Base-by-base conservation (phyloP, 2,888 invertebrate species). In the Cerastoderma edule region DNA sequence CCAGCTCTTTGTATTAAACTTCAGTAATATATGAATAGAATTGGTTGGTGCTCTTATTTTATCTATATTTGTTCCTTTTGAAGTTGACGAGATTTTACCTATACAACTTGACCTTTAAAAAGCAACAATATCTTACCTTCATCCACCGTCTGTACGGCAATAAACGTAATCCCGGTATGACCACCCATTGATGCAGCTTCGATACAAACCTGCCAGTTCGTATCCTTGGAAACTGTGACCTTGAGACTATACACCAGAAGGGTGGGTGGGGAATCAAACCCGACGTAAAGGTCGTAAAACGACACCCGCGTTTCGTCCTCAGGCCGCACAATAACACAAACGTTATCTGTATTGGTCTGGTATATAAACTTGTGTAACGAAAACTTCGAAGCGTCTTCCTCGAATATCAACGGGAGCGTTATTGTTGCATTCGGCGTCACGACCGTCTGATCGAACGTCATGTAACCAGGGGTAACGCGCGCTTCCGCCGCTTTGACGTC, bases 331-430 rank as follows among this genome's bases (percentile, higher is more conserved):
- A 70, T 72, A 3, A 81, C 28, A 53, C 81, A 81, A 1, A 83
- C 75, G 28, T 82, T 69, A 60, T 85, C 85, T 0, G 74, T 54
- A 24, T 35, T 67, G 16, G 67, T 27, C 22, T 78, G 72, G 39
- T 85, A 85, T 6, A 80, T 68, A 54, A 84, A 84, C n/a, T 68
- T 68, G 64, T 85, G 85, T 30, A 80, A 79, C 16, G 83, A 83
- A 39, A 84, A 74, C 3, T 74, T 63, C 8, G 85, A 85, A 1
- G 84, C 85, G 67, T 85, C 85, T 16, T 83, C 85, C n/a, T 70
- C 74, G 33, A 64, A 65, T 1, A 81, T 64, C 1, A 53, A 30
- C 6, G 81, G 81, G 6, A 50, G 60, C 16, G 74, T 48, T 8
- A 22, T 19, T n/a, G 60, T 53, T 3, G 78, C 30, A n/a, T 33